phyloP scores from a whole-genome alignment of 1,140 invertebrate species.

The Riptortus pedestris region DNA sequence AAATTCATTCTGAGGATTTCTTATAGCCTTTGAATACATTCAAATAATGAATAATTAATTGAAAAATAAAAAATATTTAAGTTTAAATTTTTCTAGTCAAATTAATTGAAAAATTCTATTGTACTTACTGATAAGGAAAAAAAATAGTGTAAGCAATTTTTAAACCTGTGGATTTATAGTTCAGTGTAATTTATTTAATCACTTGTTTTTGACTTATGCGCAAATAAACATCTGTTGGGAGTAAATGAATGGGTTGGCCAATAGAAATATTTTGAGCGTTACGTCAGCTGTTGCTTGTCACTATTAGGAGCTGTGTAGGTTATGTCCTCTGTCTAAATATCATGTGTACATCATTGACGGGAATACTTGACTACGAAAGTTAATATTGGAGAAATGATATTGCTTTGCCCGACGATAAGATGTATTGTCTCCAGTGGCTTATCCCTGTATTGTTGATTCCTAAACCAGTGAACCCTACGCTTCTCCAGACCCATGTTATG shows the following conservation, averaged over 20 bases:
- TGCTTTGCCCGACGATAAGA: slow-evolving; percentile 36
- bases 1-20: no score
- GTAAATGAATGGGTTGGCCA: background rate
- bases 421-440: slow-evolving; percentile 98
- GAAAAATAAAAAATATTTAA: no score
- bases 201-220: no score
- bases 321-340: background rate
- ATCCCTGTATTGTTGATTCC: slow-evolving; percentile 93
- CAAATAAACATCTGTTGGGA: no score
- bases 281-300: slow-evolving; percentile 15
- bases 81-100: no score
- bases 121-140: no score
- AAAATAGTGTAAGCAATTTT: no score
- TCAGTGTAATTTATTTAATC: no score
- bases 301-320: background rate
- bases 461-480: slow-evolving; percentile 87
- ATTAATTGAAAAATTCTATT: no score
- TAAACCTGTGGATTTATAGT: no score
- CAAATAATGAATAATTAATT: no score
- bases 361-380: background rate
- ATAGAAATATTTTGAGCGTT: background rate
- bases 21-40: no score
- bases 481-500: slow-evolving; percentile 92
- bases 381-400: background rate
- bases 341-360: slow-evolving; percentile 1